Conservation (phyloP, 2,113 vertebrate species). For the Hepsetus odoe region DNA sequence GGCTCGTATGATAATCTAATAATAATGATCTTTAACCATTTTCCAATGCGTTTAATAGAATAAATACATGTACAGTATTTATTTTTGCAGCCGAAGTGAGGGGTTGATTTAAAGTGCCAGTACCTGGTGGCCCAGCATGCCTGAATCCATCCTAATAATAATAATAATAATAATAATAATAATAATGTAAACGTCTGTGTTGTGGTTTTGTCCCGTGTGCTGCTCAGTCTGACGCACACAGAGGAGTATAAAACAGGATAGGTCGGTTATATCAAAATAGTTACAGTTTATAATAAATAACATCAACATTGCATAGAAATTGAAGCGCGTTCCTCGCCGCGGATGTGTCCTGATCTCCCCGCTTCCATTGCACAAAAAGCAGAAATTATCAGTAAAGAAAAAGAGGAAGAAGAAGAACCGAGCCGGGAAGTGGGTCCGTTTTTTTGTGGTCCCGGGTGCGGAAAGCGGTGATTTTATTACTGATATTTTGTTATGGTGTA, state of each 20-base stretch:
- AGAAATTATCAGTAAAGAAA: slow-evolving; percentile 27
- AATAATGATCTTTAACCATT: too few relatives aligned
- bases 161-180: slow-evolving; percentile 59
- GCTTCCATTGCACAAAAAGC: slow-evolving; percentile 44
- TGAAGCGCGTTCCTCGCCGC: slow-evolving; percentile 38
- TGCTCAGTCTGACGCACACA: slow-evolving; percentile 37
- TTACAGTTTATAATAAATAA: slow-evolving; percentile 57
- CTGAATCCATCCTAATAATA: slow-evolving; percentile 35
- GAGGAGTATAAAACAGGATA: slow-evolving; percentile 30
- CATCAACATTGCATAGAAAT: slow-evolving; percentile 52
- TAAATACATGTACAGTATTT: too few relatives aligned
- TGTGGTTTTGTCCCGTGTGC: slow-evolving; percentile 33
- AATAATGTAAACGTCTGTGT: slow-evolving; percentile 52
- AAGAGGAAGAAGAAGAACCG: slow-evolving; percentile 9
- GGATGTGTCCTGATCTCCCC: slow-evolving; percentile 28
- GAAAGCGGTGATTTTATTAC: slow-evolving; percentile 52
- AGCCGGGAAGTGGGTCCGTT: background rate
- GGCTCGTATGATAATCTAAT: too few relatives aligned
- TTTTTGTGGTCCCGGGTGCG: slow-evolving; percentile 1
- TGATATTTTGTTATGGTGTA: background rate
- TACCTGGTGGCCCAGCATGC: background rate
- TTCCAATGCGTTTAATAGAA: too few relatives aligned
- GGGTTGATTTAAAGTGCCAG: too few relatives aligned
- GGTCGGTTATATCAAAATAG: slow-evolving; percentile 50
- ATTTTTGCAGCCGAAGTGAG: too few relatives aligned